A percentile compares a stretch with the other conserved stretches of the same genome.
phyloP scores from a whole-genome alignment of 2,888 invertebrate species.

The Idaea biselata region DNA sequence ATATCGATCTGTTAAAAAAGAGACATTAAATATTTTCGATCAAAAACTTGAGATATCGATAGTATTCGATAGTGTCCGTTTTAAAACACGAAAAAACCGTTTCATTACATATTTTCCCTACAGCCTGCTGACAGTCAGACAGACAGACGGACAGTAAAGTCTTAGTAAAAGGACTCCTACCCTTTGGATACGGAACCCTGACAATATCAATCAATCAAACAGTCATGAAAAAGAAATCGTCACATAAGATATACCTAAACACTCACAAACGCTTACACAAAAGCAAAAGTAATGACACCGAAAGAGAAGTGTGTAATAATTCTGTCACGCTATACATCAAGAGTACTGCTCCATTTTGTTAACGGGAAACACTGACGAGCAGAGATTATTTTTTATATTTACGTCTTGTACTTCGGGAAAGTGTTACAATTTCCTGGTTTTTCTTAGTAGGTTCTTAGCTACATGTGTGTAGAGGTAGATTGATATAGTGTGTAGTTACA shows the following conservation, averaged over 20 bases:
- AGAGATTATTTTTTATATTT: constrained; percentile 12
- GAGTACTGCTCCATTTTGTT: background rate
- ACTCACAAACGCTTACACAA: background rate
- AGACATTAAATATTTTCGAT: too few species aligned
- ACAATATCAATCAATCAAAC: constrained; percentile 7
- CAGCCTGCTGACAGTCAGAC: too few species aligned
- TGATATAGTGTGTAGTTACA: too few species aligned
- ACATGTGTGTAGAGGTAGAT: background rate
- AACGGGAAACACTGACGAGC: constrained; percentile 6
- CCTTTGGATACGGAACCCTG: too few species aligned
- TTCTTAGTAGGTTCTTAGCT: background rate
- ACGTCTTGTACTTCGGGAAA: constrained; percentile 8
- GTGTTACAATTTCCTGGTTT: constrained; percentile 6
- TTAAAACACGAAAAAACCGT: too few species aligned
- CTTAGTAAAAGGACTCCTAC: too few species aligned
- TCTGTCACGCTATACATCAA: constrained; percentile 13
- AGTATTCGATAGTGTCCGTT: too few species aligned
- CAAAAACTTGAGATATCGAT: too few species aligned
- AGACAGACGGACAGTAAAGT: too few species aligned
- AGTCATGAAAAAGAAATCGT: constrained; percentile 8
- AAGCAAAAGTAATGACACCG: constrained; percentile 2
- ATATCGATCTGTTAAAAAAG: too few species aligned
- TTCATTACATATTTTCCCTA: too few species aligned
- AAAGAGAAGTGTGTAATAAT: constrained; percentile 9
- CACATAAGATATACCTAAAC: constrained; percentile 7